A percentile compares a stretch with the other conserved stretches of the same genome.
These are phyloP conservation scores for Dermochelys coriacea DNA, from an alignment of 2,797 vertebrate species.

Conservation along the genomic window DNA sequence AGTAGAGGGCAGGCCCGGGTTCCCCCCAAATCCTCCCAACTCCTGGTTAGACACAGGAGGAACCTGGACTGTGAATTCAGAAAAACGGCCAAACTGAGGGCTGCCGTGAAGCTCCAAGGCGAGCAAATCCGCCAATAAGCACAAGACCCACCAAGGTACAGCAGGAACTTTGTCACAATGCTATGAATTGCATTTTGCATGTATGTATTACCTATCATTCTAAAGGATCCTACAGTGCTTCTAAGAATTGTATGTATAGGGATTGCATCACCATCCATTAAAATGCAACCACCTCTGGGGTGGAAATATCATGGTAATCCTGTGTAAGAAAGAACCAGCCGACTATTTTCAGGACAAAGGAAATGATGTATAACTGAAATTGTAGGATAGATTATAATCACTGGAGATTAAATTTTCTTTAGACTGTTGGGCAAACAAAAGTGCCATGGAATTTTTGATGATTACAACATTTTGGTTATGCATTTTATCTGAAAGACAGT, in stretches of 20 bases:
- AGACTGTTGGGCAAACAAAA: conserved; percentile 12
- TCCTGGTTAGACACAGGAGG: no score
- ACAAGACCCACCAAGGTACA: no score
- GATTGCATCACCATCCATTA: not conserved
- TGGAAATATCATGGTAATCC: not conserved
- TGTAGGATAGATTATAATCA: not conserved
- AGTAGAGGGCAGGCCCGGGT: no score
- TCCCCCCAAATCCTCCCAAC: no score
- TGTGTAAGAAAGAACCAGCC: rapidly evolving
- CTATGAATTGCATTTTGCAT: not conserved
- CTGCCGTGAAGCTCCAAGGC: no score
- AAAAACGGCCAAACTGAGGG: no score
- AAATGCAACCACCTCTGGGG: not conserved
- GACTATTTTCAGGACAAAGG: not conserved
- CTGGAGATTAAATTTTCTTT: conserved; percentile 47
- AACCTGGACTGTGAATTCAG: no score
- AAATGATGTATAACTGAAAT: conserved; percentile 27
- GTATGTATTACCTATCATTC: not conserved
- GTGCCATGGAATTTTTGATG: conserved; percentile 35
- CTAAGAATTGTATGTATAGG: not conserved
- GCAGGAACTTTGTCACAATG: no score
- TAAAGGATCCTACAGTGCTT: not conserved
- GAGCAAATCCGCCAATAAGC: no score
- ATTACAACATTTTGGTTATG: conserved; percentile 67
- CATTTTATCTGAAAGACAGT: conserved; percentile 64